Evolutionary conservation across 2,888 invertebrate genomes (phyloP), one percentile per base, ranked within the genome.

Genomic region (Liopterus haemorrhoidalis): DNA sequence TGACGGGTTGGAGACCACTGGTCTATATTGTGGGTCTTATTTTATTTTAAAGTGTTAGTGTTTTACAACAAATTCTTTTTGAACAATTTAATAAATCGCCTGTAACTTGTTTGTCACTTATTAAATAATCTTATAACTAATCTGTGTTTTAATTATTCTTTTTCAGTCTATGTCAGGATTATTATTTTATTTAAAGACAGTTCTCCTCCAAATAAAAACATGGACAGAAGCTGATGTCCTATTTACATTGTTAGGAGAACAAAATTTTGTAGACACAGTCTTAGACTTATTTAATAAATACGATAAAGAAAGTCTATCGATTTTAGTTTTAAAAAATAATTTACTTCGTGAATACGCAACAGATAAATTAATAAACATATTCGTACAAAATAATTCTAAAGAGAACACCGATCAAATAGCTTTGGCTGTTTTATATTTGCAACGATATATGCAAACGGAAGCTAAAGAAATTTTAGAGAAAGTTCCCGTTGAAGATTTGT

Each of bases 301-400:
- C 37, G 63, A 63, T 37, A 67, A 64, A 22, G 63, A 65, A 16
- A 71, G 73, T 50, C 57, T 76, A 12, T 66, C 75, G 2, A 66
- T 66, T 52, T 57, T 76, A 44, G 70, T 76, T 25, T 60, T 77
- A 9, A 70, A 71, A 45, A 75, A 75, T 46, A 62, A 64, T 8
- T 68, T 75, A 28, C 54, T 77, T 5, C 59, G 74, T 15, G 76
- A 77, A 51, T 75, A 75, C 49, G 71, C 73, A 0, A 74, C 74
- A 0, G 75, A 75, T 45, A 73, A 74, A 55, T 59, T 76, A 37
- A 70, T 75, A 12, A 62, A 66, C 27, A 66, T 75, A 30, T 59
- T 76, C 35, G 54, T 51, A 5, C 54, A 62, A 8, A 59, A 57
- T 48, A 51, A 59, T 16, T 52, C 59, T 11, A 65, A 67, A 30